Evolutionary conservation across 2,888 invertebrate genomes (phyloP), one percentile per base, ranked within the genome.

Genomic region (Hydrotaea diabolus): DNA sequence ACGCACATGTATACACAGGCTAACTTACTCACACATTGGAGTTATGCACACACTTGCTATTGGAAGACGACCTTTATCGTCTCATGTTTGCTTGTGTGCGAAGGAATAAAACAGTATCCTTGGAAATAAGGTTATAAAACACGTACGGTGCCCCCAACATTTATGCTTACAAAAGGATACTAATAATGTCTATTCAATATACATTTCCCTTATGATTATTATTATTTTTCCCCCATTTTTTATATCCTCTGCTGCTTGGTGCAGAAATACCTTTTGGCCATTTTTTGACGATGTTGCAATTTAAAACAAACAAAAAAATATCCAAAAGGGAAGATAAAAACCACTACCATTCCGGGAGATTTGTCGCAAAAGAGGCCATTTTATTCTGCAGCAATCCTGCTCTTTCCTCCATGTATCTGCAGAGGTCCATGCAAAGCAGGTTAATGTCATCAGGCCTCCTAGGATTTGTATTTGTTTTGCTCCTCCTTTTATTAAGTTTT

Each of bases 241-340:
- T 69, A 69, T 62, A 26, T 53, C 17, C 59, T 74, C n/a, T 53
- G 19, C n/a, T 31, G n/a, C 31, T n/a, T 49, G 3, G 49, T 49
- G 49, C 19, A 64, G 66, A 76, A 81, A 74, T 78, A 84, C 81
- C 84, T 84, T 78, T 83, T 77, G 62, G 64, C 71, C 75, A 75
- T 76, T 84, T 84, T 81, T 80, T 81, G 84, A 84, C 81, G 84
- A 84, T 81, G 81, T 77, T 75, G 78, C 84, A 81, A 81, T 81
- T 80, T 78, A n/a, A n/a, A 13, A 49, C 15, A 2, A 39, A 39
- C 2, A 78, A 78, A 75, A 53, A 77, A n/a, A 57, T 31, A 49
- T 26, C 55, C 17, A 31, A 31, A 55, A 78, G 49, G 7, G 19
- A 15, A 71, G 2, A 71, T 26, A 23, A 26, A 23, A 26, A 49